Evolutionary conservation across 1,140 invertebrate species (phyloP).

Genomic region (Calliphora vicina): DNA sequence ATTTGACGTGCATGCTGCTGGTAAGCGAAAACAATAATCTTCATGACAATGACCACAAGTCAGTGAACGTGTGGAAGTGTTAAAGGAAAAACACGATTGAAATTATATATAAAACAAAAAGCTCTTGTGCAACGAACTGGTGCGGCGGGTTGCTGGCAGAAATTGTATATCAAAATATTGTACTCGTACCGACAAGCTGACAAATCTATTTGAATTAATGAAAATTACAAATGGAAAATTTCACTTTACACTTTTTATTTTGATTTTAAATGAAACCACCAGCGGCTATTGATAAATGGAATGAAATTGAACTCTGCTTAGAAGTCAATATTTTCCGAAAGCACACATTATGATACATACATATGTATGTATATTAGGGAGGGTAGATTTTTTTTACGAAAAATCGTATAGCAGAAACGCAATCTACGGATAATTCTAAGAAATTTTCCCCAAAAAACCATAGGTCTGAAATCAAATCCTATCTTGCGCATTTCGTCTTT

Average conservation of each 20-base stretch:
- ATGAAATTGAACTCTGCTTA: not conserved
- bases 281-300: not conserved
- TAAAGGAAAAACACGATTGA: not conserved
- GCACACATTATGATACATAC: not conserved
- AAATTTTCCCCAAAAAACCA: too few relatives aligned
- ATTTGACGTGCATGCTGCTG: not conserved
- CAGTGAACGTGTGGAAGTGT: constrained; percentile 23
- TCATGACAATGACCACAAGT: constrained; percentile 28
- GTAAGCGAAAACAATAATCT: constrained; percentile 25
- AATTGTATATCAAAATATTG: not conserved
- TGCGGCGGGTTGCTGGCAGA: not conserved
- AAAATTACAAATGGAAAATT: not conserved
- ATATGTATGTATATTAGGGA: not conserved
- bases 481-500: too few relatives aligned
- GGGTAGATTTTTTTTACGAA: too few relatives aligned
- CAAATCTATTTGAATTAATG: constrained; percentile 1
- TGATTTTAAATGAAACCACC: not conserved
- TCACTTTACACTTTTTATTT: not conserved
- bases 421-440: too few relatives aligned
- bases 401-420: too few relatives aligned
- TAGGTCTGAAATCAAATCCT: too few relatives aligned
- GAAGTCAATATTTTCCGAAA: not conserved
- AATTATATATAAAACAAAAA: not conserved
- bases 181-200: not conserved
- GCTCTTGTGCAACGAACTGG: not conserved